phyloP scores from a whole-genome alignment of 1,140 invertebrate genomes.

The Trachymyrmex cornetzi region DNA sequence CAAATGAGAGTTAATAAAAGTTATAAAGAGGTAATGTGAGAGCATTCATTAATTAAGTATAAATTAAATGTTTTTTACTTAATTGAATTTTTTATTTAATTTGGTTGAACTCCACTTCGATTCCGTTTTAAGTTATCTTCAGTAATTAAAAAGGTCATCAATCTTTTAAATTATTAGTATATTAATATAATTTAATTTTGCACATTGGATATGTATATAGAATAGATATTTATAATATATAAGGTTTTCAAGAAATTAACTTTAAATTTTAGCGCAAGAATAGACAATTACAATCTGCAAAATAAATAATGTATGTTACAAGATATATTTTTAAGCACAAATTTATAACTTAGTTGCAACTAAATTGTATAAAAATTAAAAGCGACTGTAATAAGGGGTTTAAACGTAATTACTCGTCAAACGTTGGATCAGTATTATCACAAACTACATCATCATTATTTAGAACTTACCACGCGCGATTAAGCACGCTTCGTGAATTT shows the following conservation, averaged over 20 bases:
- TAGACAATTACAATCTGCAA: neutral
- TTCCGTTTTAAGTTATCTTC: too few relatives aligned
- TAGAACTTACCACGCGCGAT: neutral
- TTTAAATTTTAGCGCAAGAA: neutral
- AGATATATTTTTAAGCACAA: neutral
- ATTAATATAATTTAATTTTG: neutral
- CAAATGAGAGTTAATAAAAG: too few relatives aligned
- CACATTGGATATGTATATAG: too few relatives aligned
- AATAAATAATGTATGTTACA: neutral
- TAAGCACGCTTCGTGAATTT: conserved; percentile 17
- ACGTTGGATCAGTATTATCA: conserved; percentile 8
- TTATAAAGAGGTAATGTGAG: too few relatives aligned
- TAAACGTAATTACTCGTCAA: conserved; percentile 10
- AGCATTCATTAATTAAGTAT: too few relatives aligned
- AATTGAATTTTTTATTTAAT: too few relatives aligned
- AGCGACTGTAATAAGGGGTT: neutral
- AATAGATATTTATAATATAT: neutral
- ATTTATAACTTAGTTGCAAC: neutral
- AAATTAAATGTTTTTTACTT: too few relatives aligned
- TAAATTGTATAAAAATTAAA: conserved; percentile 13
- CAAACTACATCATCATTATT: conserved; percentile 33
- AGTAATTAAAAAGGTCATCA: too few relatives aligned
- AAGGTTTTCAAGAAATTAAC: neutral
- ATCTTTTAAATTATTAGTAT: neutral
- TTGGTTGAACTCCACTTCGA: too few relatives aligned